phyloP scores from a whole-genome alignment of 2,113 vertebrate genomes.

The Pterocles burchelli region DNA sequence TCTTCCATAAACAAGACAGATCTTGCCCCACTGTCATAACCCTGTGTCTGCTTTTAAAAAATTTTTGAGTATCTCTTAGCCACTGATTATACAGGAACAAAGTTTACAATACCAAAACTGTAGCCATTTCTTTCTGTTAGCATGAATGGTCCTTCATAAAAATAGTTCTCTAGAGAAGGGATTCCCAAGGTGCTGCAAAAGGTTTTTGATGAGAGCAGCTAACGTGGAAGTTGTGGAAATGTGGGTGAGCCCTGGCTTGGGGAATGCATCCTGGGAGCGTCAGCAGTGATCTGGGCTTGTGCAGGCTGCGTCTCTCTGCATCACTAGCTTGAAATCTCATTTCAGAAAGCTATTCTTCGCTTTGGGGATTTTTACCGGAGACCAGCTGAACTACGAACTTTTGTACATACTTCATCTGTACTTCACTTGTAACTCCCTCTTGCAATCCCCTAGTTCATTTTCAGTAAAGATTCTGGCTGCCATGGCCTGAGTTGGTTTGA shows the following conservation, averaged over 20 bases:
- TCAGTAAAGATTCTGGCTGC: background rate
- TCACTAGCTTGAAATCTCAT: background rate
- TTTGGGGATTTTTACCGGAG: background rate
- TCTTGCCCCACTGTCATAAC: background rate
- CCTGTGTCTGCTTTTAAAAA: background rate
- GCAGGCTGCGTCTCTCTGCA: background rate
- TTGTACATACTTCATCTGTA: background rate
- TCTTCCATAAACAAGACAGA: background rate
- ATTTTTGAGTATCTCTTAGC: background rate
- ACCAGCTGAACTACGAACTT: background rate
- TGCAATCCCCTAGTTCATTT: background rate
- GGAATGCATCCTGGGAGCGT: background rate
- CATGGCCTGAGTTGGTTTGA: background rate
- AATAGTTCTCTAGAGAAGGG: background rate
- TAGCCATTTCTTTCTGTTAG: background rate
- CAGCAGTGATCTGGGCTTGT: background rate
- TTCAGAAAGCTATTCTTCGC: background rate
- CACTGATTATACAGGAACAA: background rate
- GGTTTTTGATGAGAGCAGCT: background rate
- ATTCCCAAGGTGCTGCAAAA: background rate
- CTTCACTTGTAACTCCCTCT: background rate
- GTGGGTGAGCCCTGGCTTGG: no score
- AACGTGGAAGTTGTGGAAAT: rapidly evolving
- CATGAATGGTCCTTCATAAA: background rate
- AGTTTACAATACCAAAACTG: background rate